Evolutionary conservation across 37 sponge, comb jelly and placozoan genomes (phyloP).

Genomic region (Diacarnus erythraeanus): DNA sequence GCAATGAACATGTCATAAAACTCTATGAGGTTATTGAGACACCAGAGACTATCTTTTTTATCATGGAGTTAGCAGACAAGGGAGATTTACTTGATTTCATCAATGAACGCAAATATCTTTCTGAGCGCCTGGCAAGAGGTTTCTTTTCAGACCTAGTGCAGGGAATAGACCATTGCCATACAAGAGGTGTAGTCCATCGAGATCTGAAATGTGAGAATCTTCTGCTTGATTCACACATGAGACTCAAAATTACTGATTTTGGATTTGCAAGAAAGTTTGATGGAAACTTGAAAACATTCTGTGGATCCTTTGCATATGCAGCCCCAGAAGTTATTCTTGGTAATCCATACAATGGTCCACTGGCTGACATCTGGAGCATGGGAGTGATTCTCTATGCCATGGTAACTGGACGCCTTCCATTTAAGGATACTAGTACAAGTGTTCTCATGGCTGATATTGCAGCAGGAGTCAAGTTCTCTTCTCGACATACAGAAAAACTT

Average conservation of each 20-base stretch:
- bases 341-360: conserved; percentile 78
- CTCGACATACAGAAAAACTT: conserved; percentile 33
- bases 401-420: conserved; percentile 85
- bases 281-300: conserved; percentile 62
- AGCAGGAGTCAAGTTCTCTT: conserved; percentile 48
- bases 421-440: conserved; percentile 84
- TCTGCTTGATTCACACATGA: conserved; percentile 61
- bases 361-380: conserved; percentile 95
- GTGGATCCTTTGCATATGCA: conserved; percentile 96
- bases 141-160: conserved; percentile 71
- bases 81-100: conserved; percentile 95
- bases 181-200: conserved; percentile 78
- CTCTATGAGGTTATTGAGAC: conserved; percentile 83
- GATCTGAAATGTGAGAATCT: conserved; percentile 95
- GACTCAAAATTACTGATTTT: conserved; percentile 83
- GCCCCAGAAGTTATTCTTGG: conserved; percentile 92
- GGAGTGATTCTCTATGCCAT: conserved; percentile 92
- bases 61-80: conserved; percentile 90
- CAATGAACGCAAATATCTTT: conserved; percentile 64
- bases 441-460: conserved; percentile 70
- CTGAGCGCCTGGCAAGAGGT: conserved; percentile 68
- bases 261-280: conserved; percentile 74
- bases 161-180: conserved; percentile 75
- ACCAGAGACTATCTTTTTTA: conserved; percentile 68
- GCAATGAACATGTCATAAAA: conserved; percentile 68